Percentiles rank a stretch among this genome's conserved stretches.
phyloP scores from a whole-genome alignment of 2,888 invertebrate genomes.

The Pammene aurita region DNA sequence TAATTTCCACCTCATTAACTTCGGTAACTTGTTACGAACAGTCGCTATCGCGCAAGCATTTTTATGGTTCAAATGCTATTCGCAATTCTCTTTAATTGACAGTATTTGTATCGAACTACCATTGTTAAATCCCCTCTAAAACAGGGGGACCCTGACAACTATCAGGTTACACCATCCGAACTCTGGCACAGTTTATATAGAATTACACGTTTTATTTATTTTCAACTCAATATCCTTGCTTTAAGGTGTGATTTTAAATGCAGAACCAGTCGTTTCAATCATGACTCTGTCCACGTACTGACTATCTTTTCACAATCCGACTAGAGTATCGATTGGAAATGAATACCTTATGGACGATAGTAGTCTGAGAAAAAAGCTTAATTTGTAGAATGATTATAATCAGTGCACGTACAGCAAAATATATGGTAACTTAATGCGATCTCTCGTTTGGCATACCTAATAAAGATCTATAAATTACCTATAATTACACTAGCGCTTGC shows the following conservation, averaged over 20 bases:
- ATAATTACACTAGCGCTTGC: too few species aligned
- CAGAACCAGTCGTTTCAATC: not conserved
- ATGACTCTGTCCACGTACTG: conserved; percentile 8
- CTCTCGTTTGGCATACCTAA: not conserved
- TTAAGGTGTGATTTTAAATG: conserved; percentile 12
- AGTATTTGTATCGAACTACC: too few species aligned
- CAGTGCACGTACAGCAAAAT: not conserved
- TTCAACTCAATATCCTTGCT: not conserved
- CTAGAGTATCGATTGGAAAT: conserved; percentile 15
- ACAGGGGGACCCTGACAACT: not conserved
- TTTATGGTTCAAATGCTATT: too few species aligned
- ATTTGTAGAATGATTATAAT: not conserved
- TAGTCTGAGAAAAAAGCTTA: not conserved
- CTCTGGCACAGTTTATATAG: not conserved
- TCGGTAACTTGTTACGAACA: too few species aligned
- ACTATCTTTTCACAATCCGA: not conserved
- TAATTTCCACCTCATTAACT: too few species aligned
- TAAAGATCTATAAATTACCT: not conserved
- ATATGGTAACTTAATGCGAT: not conserved
- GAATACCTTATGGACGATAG: not conserved
- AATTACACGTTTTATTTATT: not conserved
- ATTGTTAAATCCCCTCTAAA: not conserved
- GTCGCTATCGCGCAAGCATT: too few species aligned
- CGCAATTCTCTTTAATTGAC: too few species aligned
- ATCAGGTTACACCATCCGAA: conserved; percentile 2